Conservation (phyloP, 1,140 invertebrate species). For the Lepeophtheirus salmonis region DNA sequence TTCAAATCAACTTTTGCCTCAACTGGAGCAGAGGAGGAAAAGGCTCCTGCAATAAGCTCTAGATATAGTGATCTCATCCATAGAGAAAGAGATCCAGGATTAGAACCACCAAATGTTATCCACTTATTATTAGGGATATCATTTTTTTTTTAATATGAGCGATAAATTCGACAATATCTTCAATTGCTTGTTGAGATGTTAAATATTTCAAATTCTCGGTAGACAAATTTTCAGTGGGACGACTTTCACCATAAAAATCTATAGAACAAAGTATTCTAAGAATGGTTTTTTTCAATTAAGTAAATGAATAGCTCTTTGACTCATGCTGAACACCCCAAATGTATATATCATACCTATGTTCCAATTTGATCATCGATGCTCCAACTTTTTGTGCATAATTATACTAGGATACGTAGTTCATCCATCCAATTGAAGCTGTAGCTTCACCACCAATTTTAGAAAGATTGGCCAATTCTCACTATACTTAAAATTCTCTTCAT, state of each 20-base stretch:
- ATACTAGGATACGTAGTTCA: constrained; percentile 66
- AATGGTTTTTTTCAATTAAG: too few relatives aligned
- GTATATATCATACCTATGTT: constrained; percentile 38
- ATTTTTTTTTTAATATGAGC: constrained; percentile 40
- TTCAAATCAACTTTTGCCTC: constrained; percentile 55
- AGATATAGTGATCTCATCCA: constrained; percentile 79
- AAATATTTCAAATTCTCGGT: constrained; percentile 55
- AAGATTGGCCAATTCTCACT: constrained; percentile 50
- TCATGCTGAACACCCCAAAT: background rate
- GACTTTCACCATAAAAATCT: constrained; percentile 77
- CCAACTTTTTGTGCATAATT: constrained; percentile 55
- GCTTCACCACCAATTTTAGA: constrained; percentile 65
- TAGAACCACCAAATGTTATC: constrained; percentile 81
- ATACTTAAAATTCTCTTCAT: constrained; percentile 42
- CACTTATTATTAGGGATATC: constrained; percentile 61
- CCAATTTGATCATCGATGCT: constrained; percentile 63
- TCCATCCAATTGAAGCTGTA: constrained; percentile 41
- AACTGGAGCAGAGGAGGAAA: constrained; percentile 73
- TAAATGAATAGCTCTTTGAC: too few relatives aligned
- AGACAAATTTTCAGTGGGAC: constrained; percentile 43
- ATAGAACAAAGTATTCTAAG: background rate
- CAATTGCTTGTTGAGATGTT: constrained; percentile 65
- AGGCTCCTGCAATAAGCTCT: constrained; percentile 55
- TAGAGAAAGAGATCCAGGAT: constrained; percentile 70
- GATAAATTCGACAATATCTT: constrained; percentile 72